phyloP scores from a whole-genome alignment of 2,797 vertebrate species.

The Takifugu ocellatus region DNA sequence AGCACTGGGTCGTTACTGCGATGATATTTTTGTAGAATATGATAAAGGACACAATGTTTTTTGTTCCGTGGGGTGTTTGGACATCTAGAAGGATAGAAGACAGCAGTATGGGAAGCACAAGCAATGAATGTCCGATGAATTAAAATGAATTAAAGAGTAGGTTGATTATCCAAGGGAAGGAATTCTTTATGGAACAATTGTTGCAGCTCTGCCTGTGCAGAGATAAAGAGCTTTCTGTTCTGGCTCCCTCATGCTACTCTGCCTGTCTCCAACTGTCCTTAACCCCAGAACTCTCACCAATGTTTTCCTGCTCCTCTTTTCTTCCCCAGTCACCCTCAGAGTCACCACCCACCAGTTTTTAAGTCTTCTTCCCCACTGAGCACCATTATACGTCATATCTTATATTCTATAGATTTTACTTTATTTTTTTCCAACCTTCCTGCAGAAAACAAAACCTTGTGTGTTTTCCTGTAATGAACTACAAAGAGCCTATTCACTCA shows the following conservation, averaged over 20 bases:
- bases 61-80: neutral
- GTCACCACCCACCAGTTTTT: slow-evolving; percentile 14
- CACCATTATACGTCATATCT: too few relatives aligned
- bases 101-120: neutral
- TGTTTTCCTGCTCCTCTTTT: neutral
- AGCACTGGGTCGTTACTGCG: too few relatives aligned
- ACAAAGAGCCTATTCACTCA: slow-evolving; percentile 59
- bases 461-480: slow-evolving; percentile 35
- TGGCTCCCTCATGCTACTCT: slow-evolving; percentile 31
- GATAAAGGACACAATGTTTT: neutral
- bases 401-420: too few relatives aligned
- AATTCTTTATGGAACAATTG: slow-evolving; percentile 23
- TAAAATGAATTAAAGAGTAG: neutral
- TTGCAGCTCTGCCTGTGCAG: slow-evolving; percentile 13
- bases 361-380: neutral
- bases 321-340: too few relatives aligned
- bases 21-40: too few relatives aligned
- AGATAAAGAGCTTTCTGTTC: slow-evolving; percentile 64
- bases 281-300: slow-evolving; percentile 20
- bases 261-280: slow-evolving; percentile 37
- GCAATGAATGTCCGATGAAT: too few relatives aligned
- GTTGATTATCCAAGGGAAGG: neutral
- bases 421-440: neutral
- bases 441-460: neutral
- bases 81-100: neutral